A percentile compares a stretch with the other conserved stretches of the same genome.
Evolutionary conservation across 2,888 invertebrate genomes (phyloP).

Genomic region (Thereva nobilitata): DNA sequence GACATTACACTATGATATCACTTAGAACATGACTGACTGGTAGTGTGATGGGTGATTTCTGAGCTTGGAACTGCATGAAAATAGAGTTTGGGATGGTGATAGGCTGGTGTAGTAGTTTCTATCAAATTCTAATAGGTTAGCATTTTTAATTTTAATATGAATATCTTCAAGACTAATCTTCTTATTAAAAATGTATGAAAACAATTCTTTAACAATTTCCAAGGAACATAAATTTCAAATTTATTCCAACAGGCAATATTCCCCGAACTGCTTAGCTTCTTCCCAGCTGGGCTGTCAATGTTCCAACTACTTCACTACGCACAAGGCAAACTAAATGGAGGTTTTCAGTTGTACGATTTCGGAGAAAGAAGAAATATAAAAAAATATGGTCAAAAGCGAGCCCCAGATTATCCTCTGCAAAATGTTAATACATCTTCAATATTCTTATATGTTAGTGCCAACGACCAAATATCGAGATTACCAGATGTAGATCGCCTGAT

Average conservation of each 20-base stretch:
- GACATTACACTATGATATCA: no score
- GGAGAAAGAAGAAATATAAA: slow-evolving; percentile 54
- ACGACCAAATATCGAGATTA: slow-evolving; percentile 62
- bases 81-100: no score
- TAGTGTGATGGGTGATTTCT: no score
- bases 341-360: slow-evolving; percentile 58
- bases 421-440: slow-evolving; percentile 56
- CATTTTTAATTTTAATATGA: no score
- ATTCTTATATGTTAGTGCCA: slow-evolving; percentile 58
- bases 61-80: no score
- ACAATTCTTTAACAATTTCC: no score
- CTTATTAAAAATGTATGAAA: no score
- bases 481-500: slow-evolving; percentile 21
- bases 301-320: slow-evolving; percentile 61
- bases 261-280: slow-evolving; percentile 63
- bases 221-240: neutral
- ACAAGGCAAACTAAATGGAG: slow-evolving; percentile 52
- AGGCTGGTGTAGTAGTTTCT: no score
- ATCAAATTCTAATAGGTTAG: no score
- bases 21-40: no score
- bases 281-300: slow-evolving; percentile 62
- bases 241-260: slow-evolving; percentile 59
- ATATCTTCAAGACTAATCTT: no score
- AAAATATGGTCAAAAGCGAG: slow-evolving; percentile 56
- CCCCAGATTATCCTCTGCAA: slow-evolving; percentile 57